Evolutionary conservation across 2,113 vertebrate genomes (phyloP), one percentile per base, ranked within the genome.

Genomic region (Lanius ludovicianus): DNA sequence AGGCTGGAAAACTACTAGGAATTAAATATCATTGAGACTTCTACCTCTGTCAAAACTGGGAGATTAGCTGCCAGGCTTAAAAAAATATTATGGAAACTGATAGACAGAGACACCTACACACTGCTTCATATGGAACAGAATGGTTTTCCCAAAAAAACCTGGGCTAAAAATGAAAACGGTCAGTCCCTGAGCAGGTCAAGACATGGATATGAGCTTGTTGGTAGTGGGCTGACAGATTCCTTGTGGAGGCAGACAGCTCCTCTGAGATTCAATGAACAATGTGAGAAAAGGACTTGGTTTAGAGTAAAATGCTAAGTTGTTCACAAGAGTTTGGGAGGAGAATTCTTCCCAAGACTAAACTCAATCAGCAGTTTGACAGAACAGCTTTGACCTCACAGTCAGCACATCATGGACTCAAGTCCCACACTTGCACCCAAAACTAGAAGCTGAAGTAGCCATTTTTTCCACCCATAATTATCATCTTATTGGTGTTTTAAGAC

Each of bases 71-170:
- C 35, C 78, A 73, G 78, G 9, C 62, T 89, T 76, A 60, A 87
- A 81, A 87, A 93, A 82, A 64, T 76, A 41, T 82, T 75, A 56
- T 22, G 37, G 87, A 59, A 95, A 64, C 78, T 76, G 94, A 73
- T 76, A 91, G 92, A 87, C 90, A 56, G 74, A 93, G 49, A 83
- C 87, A 71, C 85, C 92, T 90, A 91, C 85, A 57, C 63, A 9
- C 20, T 83, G 23, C 53, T 60, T 64, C 2, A 0, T 44, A 64
- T 64, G 69, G 70, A 57, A 56, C 49, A 89, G 74, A 87, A 39
- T 57, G 16, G n/a, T 23, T 68, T 71, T 62, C 33, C 49, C 70
- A 59, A 4, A 83, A 22, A 77, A 84, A 69, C 6, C 4, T 27
- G 30, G 33, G 42, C 67, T 92, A 46, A 56, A 88, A 80, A 53